Evolutionary conservation across 2,797 vertebrate species (phyloP).

Genomic region (Chelonia mydas): DNA sequence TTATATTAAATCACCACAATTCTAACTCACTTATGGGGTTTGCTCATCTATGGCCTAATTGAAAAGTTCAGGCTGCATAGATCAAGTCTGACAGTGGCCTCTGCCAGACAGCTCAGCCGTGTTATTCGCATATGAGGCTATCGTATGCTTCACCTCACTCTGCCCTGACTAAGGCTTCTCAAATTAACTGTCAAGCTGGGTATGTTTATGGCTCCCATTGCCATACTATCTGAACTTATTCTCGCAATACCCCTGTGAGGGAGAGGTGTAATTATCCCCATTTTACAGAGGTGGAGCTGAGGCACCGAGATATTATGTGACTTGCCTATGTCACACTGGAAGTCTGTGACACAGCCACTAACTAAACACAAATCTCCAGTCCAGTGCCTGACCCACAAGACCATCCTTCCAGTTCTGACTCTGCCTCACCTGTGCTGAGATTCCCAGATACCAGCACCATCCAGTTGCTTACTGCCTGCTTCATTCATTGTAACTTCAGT

Average conservation of each 20-base stretch:
- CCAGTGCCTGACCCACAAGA: not conserved
- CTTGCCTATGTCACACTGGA: not conserved
- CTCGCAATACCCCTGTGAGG: not conserved
- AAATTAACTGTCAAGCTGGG: accelerated
- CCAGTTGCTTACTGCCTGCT: not conserved
- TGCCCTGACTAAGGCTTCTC: not conserved
- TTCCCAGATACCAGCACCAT: not conserved
- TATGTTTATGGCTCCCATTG: not conserved
- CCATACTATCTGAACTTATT: not conserved
- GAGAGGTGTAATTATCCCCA: not conserved
- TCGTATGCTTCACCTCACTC: not conserved
- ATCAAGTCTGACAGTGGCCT: not conserved
- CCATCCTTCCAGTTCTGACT: not conserved
- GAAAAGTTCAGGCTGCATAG: not conserved
- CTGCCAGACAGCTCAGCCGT: not conserved
- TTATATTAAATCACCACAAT: not conserved
- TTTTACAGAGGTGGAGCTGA: not conserved
- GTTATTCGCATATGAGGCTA: not conserved
- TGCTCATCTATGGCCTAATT: not conserved
- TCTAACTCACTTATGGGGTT: not conserved
- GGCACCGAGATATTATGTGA: not conserved
- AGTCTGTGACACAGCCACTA: not conserved
- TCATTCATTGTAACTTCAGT: not conserved
- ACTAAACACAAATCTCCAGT: not conserved
- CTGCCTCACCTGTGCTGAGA: not conserved